Conservation (phyloP, 2,888 invertebrate species). For the Malacosoma neustria region DNA sequence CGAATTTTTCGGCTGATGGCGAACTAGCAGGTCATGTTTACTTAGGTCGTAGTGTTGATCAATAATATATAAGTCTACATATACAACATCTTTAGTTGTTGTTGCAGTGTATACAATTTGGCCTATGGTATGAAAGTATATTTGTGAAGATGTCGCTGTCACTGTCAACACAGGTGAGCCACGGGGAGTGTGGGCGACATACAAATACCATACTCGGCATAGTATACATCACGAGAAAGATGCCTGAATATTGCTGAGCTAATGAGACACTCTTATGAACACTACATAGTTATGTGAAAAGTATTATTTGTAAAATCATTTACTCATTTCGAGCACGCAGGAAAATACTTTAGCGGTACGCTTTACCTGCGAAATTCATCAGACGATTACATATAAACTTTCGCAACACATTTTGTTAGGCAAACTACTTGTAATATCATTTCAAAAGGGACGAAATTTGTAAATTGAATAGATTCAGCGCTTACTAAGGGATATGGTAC, state of each 20-base stretch:
- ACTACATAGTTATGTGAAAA: not conserved
- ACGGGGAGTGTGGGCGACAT: not conserved
- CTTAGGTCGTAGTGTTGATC: no score
- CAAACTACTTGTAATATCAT: constrained; percentile 22
- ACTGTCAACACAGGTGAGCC: no score
- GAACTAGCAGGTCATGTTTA: no score
- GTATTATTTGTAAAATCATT: not conserved
- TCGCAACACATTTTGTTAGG: constrained; percentile 11
- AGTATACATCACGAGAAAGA: not conserved
- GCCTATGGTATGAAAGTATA: no score
- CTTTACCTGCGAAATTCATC: constrained; percentile 1
- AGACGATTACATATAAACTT: constrained; percentile 11
- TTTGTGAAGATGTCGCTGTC: no score
- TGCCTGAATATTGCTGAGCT: no score
- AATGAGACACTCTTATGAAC: no score
- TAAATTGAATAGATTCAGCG: not conserved
- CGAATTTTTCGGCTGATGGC: no score
- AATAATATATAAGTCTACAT: no score
- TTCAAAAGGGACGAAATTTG: constrained; percentile 9
- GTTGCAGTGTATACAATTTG: no score
- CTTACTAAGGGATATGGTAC: not conserved
- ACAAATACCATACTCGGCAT: not conserved
- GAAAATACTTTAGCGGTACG: not conserved
- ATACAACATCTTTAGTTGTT: no score
- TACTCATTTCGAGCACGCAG: not conserved